Percentiles rank a stretch among this genome's conserved stretches.
Conservation (phyloP, 2,113 vertebrate genomes). For the Oceanites oceanicus region DNA sequence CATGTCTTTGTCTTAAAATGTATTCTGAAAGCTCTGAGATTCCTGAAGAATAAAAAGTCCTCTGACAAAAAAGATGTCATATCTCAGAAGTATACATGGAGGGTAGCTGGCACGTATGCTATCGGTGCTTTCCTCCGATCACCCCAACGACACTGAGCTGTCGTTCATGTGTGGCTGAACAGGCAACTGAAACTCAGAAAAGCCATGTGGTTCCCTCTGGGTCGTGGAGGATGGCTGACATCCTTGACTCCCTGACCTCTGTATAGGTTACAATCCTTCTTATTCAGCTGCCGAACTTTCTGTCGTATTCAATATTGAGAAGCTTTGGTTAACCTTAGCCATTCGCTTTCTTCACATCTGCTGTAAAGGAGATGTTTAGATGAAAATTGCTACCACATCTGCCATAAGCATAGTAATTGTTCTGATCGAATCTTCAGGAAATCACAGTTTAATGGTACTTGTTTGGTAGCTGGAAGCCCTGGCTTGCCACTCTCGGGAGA, state of each 20-base stretch:
- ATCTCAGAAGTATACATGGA: background rate
- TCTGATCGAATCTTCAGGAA: background rate
- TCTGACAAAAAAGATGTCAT: background rate
- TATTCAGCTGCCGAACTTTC: background rate
- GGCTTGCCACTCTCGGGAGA: background rate
- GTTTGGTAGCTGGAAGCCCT: background rate
- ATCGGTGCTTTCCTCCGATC: background rate
- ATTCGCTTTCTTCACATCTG: background rate
- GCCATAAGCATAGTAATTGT: background rate
- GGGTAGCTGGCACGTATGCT: background rate
- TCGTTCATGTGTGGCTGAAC: background rate
- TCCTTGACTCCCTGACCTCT: background rate
- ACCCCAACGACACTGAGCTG: background rate
- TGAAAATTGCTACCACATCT: background rate
- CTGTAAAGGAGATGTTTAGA: background rate
- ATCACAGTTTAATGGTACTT: background rate
- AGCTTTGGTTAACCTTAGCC: background rate
- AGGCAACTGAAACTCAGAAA: background rate
- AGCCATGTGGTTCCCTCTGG: background rate
- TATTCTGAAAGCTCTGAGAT: conserved; percentile 24
- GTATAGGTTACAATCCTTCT: background rate
- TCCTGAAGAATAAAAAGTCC: background rate
- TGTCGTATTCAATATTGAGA: fast-evolving
- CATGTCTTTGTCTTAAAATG: conserved; percentile 23
- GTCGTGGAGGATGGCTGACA: background rate